These are phyloP conservation scores for Drymodes brunneopygia DNA, from an alignment of 2,113 vertebrate genomes.

Conservation along the genomic window DNA sequence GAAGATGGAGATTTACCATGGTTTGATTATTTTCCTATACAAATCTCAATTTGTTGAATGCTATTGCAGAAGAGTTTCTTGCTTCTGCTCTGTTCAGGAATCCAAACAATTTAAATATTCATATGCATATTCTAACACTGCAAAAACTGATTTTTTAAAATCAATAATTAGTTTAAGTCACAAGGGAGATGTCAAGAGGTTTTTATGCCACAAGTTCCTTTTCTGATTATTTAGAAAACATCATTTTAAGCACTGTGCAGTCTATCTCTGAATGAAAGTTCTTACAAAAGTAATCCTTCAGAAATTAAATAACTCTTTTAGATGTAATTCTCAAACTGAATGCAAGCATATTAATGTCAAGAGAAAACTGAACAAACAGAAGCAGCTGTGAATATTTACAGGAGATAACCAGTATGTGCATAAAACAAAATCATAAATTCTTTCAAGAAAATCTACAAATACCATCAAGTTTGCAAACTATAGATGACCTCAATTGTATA, in stretches of 20 bases:
- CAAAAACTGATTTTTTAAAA: neutral
- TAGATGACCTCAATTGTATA: neutral
- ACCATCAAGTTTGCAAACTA: neutral
- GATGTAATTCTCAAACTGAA: neutral
- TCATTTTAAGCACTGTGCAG: neutral
- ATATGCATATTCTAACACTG: neutral
- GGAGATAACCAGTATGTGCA: neutral
- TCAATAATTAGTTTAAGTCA: neutral
- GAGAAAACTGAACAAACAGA: neutral
- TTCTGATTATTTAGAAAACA: neutral
- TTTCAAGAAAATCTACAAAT: neutral
- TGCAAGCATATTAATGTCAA: neutral
- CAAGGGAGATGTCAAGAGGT: neutral
- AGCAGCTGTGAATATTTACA: neutral
- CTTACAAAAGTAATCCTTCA: neutral
- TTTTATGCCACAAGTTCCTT: neutral
- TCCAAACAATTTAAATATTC: neutral
- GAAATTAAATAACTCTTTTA: neutral
- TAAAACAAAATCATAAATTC: neutral
- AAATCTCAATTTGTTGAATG: neutral
- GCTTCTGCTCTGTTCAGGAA: neutral
- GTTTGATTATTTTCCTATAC: neutral
- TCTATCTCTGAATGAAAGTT: neutral
- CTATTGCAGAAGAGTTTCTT: neutral
- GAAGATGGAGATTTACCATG: neutral